These are phyloP conservation scores for Nicator chloris DNA, from an alignment of 2,113 vertebrate genomes.

Conservation along the genomic window DNA sequence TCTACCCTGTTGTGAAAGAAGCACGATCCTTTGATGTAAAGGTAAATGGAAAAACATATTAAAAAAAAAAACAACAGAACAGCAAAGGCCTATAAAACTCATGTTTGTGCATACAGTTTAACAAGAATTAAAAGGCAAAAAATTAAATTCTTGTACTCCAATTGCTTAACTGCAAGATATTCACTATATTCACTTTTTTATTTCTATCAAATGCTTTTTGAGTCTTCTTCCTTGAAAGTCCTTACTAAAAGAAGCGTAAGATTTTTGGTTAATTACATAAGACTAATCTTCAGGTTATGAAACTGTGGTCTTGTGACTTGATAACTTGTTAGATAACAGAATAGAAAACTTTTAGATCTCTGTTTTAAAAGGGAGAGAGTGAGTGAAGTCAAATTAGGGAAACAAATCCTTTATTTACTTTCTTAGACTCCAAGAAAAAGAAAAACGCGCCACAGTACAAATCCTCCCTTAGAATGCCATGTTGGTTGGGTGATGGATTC, in stretches of 20 bases:
- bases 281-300: neutral
- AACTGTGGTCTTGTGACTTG: constrained; percentile 39
- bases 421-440: constrained; percentile 88
- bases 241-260: neutral
- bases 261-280: neutral
- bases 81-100: neutral
- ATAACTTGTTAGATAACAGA: constrained; percentile 1
- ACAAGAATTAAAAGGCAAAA: neutral
- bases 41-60: constrained; percentile 58
- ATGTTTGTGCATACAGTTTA: neutral
- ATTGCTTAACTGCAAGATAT: neutral
- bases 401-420: constrained; percentile 49
- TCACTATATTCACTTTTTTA: neutral
- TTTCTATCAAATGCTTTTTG: neutral
- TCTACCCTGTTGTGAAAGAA: constrained; percentile 95
- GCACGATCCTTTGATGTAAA: constrained; percentile 77
- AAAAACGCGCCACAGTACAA: constrained; percentile 91
- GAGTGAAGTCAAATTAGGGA: neutral
- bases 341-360: neutral
- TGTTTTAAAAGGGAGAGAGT: neutral
- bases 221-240: neutral
- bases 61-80: fast-evolving
- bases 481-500: constrained; percentile 98
- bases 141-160: neutral
- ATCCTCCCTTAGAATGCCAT: constrained; percentile 89